phyloP scores from a whole-genome alignment of 2,113 vertebrate species.

The Alligator mississippiensis region DNA sequence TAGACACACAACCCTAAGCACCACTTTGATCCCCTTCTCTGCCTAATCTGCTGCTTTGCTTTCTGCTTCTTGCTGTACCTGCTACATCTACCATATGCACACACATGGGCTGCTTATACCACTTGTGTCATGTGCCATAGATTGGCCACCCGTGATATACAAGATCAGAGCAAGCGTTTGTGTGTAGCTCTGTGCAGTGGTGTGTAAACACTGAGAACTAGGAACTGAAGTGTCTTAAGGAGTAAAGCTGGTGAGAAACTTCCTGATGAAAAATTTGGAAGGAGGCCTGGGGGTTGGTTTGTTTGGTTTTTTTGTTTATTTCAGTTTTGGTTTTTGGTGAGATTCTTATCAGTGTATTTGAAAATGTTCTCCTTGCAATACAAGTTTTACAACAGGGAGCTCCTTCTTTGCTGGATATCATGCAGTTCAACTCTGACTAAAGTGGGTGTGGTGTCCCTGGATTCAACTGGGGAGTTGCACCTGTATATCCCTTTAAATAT shows the following conservation, averaged over 20 bases:
- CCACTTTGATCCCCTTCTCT: too few species aligned
- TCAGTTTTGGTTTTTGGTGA: too few species aligned
- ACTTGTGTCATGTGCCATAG: too few species aligned
- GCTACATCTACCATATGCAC: too few species aligned
- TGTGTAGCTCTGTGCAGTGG: too few species aligned
- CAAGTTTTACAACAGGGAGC: fast-evolving
- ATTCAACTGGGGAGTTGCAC: background rate
- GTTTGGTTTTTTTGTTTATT: background rate
- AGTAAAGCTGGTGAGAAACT: background rate
- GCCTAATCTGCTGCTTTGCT: too few species aligned
- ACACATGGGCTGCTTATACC: too few species aligned
- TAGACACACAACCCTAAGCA: too few species aligned
- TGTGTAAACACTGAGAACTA: background rate
- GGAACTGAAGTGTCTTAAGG: background rate
- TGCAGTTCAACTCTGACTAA: background rate
- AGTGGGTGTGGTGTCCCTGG: background rate
- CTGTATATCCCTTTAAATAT: background rate
- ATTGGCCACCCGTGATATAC: too few species aligned
- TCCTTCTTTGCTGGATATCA: background rate
- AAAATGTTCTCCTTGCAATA: background rate
- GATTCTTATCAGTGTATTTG: background rate
- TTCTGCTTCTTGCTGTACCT: too few species aligned
- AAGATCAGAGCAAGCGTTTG: background rate
- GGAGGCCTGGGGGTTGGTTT: background rate
- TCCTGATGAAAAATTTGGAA: background rate